Base-by-base conservation (phyloP, 2,888 invertebrate genomes). In the Parnassius apollo region DNA sequence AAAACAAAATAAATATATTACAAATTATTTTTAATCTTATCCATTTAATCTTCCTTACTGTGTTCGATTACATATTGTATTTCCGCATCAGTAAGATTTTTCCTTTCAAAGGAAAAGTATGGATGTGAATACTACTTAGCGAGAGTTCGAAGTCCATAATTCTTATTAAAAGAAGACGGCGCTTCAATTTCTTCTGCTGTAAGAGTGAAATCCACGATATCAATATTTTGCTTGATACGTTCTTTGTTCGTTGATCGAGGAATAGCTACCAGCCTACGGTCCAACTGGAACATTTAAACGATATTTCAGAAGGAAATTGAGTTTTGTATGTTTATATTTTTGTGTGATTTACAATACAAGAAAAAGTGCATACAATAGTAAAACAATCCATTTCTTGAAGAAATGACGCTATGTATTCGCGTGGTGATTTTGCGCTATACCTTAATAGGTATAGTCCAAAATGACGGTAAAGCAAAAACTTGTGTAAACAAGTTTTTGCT, bases 201-300 rank as follows among this genome's bases (percentile, higher is more conserved):
- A 42, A 94, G 82, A 62, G 85, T 75, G 75, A 94, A 94, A 78
- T 94, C 93, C 62, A 93, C 92, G 64, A 94, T 84, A 68, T 92
- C 80, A 54, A 94, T 88, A 72, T 94, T 94, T 72, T 93, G 85
- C 61, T 79, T 77, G 54, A 94, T 93, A 54, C 93, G 90, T 8
- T 83, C 81, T 66, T 88, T 86, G 67, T 93, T 94, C 2, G 91
- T 91, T 0, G 94, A 94, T 67, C 94, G 92, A 1, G 94, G 94
- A 65, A 94, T 93, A 4, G 93, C 92, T 44, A 94, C 85, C n/a
- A 92, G 78, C 1, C 93, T 88, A 12, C 92, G 82, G 65, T 94
- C 92, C 65, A 94, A 68, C 93, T 93, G 73, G 49, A 83, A 83
- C 42, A 71, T 68, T 18, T 18, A 18, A 18, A 18, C 18, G 18